A percentile compares a stretch with the other conserved stretches of the same genome.
Evolutionary conservation across 2,888 invertebrate genomes (phyloP).

Genomic region (Sesia apiformis): DNA sequence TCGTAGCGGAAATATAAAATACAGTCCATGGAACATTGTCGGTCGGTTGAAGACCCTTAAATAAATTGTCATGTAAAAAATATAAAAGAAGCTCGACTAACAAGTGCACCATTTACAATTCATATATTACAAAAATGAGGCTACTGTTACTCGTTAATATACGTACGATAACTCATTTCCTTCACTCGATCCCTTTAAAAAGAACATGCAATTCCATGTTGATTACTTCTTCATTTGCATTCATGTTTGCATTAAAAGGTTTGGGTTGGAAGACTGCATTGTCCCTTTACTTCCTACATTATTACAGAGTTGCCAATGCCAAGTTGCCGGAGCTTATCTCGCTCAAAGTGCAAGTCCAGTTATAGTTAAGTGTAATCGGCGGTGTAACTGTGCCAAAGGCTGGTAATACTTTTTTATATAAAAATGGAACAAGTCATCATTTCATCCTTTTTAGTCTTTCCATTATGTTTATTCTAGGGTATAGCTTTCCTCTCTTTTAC

Average conservation of each 20-base stretch:
- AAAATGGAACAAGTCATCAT: no score
- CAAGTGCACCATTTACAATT: conserved; percentile 9
- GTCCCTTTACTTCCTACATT: background rate
- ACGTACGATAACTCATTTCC: conserved; percentile 10
- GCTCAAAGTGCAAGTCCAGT: background rate
- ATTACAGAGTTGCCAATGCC: background rate
- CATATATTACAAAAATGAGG: conserved; percentile 8
- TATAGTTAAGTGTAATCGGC: background rate
- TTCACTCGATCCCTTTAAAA: conserved; percentile 3
- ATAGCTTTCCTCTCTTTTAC: no score
- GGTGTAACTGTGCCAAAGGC: background rate
- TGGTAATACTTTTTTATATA: background rate
- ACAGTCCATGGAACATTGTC: background rate
- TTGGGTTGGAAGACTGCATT: background rate
- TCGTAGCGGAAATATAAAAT: no score
- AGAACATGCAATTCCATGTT: background rate
- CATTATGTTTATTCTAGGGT: no score
- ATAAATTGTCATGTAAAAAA: background rate
- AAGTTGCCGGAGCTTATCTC: background rate
- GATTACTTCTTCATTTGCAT: background rate
- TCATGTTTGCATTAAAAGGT: background rate
- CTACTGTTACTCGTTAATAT: conserved; percentile 8
- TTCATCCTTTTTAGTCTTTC: no score
- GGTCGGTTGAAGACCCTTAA: background rate
- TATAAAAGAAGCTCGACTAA: conserved; percentile 1